Base-by-base conservation (phyloP, 1,140 invertebrate genomes). In the Amphibalanus amphitrite region DNA sequence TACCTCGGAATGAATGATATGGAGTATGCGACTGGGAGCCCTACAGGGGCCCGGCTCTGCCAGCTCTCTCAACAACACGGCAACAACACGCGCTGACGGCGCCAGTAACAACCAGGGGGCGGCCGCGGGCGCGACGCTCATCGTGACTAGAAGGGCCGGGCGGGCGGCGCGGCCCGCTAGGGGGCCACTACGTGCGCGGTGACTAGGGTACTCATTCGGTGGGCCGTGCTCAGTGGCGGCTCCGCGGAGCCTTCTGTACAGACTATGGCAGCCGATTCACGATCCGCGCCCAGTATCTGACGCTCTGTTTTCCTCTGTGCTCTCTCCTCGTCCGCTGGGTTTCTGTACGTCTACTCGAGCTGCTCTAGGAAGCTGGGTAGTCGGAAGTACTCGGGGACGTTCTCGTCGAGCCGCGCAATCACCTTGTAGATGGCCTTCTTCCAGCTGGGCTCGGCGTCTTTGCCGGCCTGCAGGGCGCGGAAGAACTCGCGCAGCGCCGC, bases 341-440 rank as follows among this genome's bases (percentile, higher is more conserved):
- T 15, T 38, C 33, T 38, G 33, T 38, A 4, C 4, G 33, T 73
- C 89, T 88, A 95, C 86, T 96, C 95, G 75, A 99, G 87, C 82
- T 97, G 94, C 82, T 98, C 95, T 81, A 99, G 88, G 85, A 99
- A 99, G 85, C 98, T 96, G 67, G 95, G 93, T 75, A 92, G 93
- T 83, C 99, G 98, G 88, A 99, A 99, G 85, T 97, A 98, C 80
- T 99, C 97, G 72, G 97, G 97, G 74, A 99, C 93, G 65, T 90
- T 89, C 81, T 99, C 96, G 83, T 99, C 97, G 82, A 99, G 85
- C 79, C 97, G 88, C 75, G 95, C 96, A 80, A 99, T 99, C 76
- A 99, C 90, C 84, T 99, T 99, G 86, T 99, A 99, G 82, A 99
- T 99, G 75, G 93, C 90, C 82, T 99, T 99, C 85, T 99, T 99